Conservation (phyloP, 2,797 vertebrate species). For the Spondyliosoma cantharus region DNA sequence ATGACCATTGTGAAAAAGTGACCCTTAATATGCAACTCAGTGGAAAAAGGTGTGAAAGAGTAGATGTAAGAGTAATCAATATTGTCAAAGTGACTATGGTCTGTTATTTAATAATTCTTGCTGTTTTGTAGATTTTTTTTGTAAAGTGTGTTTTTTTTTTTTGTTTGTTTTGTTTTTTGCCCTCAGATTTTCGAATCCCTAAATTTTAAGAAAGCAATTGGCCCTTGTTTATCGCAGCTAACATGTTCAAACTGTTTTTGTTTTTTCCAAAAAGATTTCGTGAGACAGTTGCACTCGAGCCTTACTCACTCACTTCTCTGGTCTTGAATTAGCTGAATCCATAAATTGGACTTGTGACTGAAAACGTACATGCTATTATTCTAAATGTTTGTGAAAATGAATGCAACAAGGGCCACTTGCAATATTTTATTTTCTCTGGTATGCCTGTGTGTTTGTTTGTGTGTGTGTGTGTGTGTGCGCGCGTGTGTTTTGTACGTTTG, state of each 20-base stretch:
- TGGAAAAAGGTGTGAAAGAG: slow-evolving; percentile 83
- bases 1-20: slow-evolving; percentile 85
- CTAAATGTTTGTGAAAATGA: slow-evolving; percentile 40
- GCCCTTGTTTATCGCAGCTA: slow-evolving; percentile 61
- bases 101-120: slow-evolving; percentile 79
- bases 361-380: slow-evolving; percentile 34
- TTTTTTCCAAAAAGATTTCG: slow-evolving; percentile 44
- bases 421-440: slow-evolving; percentile 58
- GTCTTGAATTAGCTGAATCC: slow-evolving; percentile 50
- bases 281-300: slow-evolving; percentile 55
- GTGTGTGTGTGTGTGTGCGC: neutral
- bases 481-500: slow-evolving; percentile 49
- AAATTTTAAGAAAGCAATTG: slow-evolving; percentile 54
- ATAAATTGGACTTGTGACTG: slow-evolving; percentile 44
- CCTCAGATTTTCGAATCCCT: slow-evolving; percentile 49
- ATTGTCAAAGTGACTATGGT: slow-evolving; percentile 81
- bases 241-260: slow-evolving; percentile 18
- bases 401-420: slow-evolving; percentile 75
- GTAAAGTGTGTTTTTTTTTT: slow-evolving; percentile 37
- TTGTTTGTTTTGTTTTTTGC: slow-evolving; percentile 35
- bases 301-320: slow-evolving; percentile 61
- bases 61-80: slow-evolving; percentile 81
- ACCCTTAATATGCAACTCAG: slow-evolving; percentile 87
- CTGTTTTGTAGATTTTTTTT: slow-evolving; percentile 66
- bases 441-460: neutral